Base-by-base conservation (phyloP, 2,797 vertebrate species). In the Chrysocyon brachyurus region DNA sequence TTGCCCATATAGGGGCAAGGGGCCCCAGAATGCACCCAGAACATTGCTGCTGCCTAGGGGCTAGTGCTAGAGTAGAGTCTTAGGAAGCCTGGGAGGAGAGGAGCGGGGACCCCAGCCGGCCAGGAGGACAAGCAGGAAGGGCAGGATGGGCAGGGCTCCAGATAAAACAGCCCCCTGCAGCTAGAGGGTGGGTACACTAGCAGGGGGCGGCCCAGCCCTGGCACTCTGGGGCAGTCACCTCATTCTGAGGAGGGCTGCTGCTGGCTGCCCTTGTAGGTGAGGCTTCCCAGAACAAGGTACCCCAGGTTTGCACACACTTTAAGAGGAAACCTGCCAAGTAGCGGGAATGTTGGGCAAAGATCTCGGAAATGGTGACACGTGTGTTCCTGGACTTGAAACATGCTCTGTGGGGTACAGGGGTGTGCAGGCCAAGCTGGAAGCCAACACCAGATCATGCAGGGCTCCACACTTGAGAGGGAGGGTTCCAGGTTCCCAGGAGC, bases 371-470 rank as follows among this genome's bases (percentile, higher is more conserved):
- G 21, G 22, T 28, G 52, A 10, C 4, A 3, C 6, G 5, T 40
- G 64, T 28, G 49, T 31, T 15, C 17, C 21, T 46, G 57, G 61
- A 28, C 56, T 15, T 1, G 4, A 33, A 11, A 4, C 10, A 54
- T 16, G 40, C 72, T 40, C 59, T 0, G 0, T 5, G 54, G 12
- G 75, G 40, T 21, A 6, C 0, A 4, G n/a, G 33, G 2, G 1
- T 59, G 12, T 4, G 21, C 19, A 7, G 31, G 16, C 1, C 7
- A n/a, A 26, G 64, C 54, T 12, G n/a, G 40, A n/a, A 82, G 54
- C 73, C n/a, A 6, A 3, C 31, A 2, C 36, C 11, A 0, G n/a
- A 14, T 9, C 10, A 0, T 17, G 46, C 21, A 4, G 61, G 79
- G 46, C 72, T 79, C 33, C 36, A 56, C 56, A 1, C 1, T 26